Conservation (phyloP, 2,113 vertebrate species). For the Brienomyrus brachyistius region DNA sequence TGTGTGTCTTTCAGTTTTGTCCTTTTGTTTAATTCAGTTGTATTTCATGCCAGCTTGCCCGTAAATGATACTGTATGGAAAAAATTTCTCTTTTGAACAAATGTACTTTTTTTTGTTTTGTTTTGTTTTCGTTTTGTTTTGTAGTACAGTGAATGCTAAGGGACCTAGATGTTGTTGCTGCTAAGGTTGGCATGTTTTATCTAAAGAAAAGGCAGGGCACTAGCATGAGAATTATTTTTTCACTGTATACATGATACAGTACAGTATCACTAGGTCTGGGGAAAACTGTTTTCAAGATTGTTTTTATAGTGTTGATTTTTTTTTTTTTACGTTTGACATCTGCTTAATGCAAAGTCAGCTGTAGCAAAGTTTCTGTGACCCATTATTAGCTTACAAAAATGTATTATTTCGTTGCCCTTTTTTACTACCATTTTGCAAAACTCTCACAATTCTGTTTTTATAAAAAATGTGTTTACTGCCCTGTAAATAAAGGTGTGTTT, state of each 20-base stretch:
- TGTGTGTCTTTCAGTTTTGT: conserved; percentile 51
- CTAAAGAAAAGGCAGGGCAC: conserved; percentile 57
- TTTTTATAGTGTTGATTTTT: conserved; percentile 37
- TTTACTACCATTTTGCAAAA: conserved; percentile 47
- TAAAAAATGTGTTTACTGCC: conserved; percentile 78
- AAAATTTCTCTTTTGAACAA: conserved; percentile 76
- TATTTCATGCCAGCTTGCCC: conserved; percentile 65
- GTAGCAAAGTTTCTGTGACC: conserved; percentile 42
- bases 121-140: conserved; percentile 62
- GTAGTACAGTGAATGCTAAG: conserved; percentile 71
- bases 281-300: conserved; percentile 48
- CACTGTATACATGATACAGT: conserved; percentile 52
- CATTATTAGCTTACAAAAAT: conserved; percentile 40
- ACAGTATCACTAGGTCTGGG: conserved; percentile 47
- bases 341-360: conserved; percentile 48
- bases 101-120: conserved; percentile 73
- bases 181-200: conserved; percentile 70
- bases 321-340: conserved; percentile 32
- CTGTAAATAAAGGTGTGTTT: conserved; percentile 86
- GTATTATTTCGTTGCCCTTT: conserved; percentile 68
- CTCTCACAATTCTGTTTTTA: conserved; percentile 65
- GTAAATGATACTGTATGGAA: conserved; percentile 68
- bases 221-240: conserved; percentile 63
- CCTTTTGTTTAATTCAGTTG: conserved; percentile 43
- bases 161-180: conserved; percentile 70